Evolutionary conservation across 2,888 invertebrate species (phyloP), one percentile per base, ranked within the genome.

Genomic region (Liposcelis brunnea): DNA sequence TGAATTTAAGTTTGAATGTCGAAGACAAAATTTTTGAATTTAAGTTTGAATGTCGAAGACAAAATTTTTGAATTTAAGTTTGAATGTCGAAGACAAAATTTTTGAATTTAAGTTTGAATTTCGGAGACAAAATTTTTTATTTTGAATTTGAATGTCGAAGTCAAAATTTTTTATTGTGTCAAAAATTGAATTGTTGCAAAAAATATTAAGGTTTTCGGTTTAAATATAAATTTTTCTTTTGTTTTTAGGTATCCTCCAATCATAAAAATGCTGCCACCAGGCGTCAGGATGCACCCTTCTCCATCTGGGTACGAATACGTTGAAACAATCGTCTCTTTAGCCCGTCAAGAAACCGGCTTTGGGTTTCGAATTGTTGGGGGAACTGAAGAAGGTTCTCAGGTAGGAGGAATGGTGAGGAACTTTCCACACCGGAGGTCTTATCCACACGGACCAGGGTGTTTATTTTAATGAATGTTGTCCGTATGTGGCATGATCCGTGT

Each of bases 321-420:
- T 36, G 80, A 82, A 54, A 75, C 83, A 52, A 64, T 77, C 47
- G 80, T 95, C 7, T 81, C 85, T 0, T 65, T 97, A 44, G 80
- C 83, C 42, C 73, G 91, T n/a, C 87, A 90, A 55, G 83, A 87
- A 32, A 80, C 81, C 46, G 97, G 97, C 2, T 98, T 98, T 68
- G 98, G 97, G 7, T 98, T 98, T 68, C 75, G 97, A 50, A 93
- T 98, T 59, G 87, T 97, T 31, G 97, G 97, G 16, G 98, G 98
- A 34, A 90, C 90, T 1, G 97, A 97, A 66, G 95, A 97, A 68
- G 89, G 91, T 47, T 90, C 91, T 51, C 83, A 93, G 66, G 90
- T 79, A 63, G 59, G 65, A 50, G 47, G 52, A 43, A 52, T 51
- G 53, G 53, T 52, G 52, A 53, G 52, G n/a, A 40, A 19, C 35